Conservation (phyloP, 1,140 invertebrate genomes). For the Chelonus insularis region DNA sequence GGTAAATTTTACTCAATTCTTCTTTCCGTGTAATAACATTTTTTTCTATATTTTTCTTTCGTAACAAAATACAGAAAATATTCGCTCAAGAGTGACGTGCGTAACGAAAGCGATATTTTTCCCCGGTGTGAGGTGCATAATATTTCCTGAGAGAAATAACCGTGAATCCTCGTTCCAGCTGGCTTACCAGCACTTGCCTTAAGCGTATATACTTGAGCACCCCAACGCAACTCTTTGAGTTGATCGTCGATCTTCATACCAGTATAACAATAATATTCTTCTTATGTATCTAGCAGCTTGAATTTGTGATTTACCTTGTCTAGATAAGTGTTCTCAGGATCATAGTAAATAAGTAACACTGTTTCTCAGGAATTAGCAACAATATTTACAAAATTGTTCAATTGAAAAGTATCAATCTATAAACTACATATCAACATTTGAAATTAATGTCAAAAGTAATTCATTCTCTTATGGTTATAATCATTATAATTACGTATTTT, state of each 20-base stretch:
- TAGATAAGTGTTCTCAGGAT: conserved; percentile 9
- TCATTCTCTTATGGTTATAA: no score
- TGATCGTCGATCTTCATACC: conserved; percentile 6
- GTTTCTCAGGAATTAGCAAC: not conserved
- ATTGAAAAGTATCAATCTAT: not conserved
- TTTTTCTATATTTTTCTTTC: no score
- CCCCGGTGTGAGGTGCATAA: not conserved
- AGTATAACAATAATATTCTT: conserved; percentile 19
- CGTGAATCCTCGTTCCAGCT: conserved; percentile 20
- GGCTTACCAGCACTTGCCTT: conserved; percentile 3
- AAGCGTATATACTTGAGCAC: not conserved
- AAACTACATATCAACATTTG: conserved; percentile 1
- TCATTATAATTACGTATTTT: no score
- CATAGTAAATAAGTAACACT: not conserved
- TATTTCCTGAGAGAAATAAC: conserved; percentile 23
- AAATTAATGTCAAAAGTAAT: no score
- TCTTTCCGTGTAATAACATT: no score
- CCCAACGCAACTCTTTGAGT: not conserved
- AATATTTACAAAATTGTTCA: no score
- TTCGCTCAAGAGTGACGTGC: not conserved
- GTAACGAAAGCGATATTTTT: conserved; percentile 20
- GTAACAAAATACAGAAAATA: not conserved
- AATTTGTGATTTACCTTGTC: not conserved
- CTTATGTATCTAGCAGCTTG: not conserved
- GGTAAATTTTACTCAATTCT: no score